Conservation (phyloP, 2,888 invertebrate genomes). For the Stenodema calcarata region DNA sequence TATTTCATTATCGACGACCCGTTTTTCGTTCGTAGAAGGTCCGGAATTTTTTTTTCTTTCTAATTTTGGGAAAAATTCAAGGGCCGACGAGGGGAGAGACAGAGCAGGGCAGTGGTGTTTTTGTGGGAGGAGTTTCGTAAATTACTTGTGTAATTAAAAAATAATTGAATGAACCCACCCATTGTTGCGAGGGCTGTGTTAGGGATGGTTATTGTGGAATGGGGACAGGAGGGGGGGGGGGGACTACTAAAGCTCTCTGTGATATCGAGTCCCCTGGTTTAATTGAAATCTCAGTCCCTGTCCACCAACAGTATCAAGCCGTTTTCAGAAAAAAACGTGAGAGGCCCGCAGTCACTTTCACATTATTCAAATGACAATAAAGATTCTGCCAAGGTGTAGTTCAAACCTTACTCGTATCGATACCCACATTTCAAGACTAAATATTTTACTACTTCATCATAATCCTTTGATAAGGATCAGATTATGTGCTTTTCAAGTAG, state of each 20-base stretch:
- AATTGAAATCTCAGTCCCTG: slow-evolving; percentile 15
- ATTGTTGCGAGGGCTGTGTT: neutral
- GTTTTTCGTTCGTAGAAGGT: neutral
- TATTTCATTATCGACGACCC: neutral
- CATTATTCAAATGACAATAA: no score
- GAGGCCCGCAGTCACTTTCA: no score
- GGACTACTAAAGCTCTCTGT: neutral
- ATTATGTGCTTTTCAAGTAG: no score
- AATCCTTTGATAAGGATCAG: no score
- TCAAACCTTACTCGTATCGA: no score
- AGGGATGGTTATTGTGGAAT: neutral
- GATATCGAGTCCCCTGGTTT: slow-evolving; percentile 23
- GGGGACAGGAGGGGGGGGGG: neutral
- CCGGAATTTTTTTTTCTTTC: neutral
- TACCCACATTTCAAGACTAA: no score
- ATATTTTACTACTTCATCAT: no score
- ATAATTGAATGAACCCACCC: slow-evolving; percentile 34
- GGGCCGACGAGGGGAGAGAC: neutral
- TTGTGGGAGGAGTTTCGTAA: neutral
- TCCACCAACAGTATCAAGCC: neutral
- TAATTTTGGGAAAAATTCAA: slow-evolving; percentile 3
- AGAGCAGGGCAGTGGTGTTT: neutral
- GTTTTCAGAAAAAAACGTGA: neutral
- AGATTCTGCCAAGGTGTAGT: no score
- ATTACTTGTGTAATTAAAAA: slow-evolving; percentile 36